Evolutionary conservation across 2,797 vertebrate genomes (phyloP).

Genomic region (Poliocrania exsul): DNA sequence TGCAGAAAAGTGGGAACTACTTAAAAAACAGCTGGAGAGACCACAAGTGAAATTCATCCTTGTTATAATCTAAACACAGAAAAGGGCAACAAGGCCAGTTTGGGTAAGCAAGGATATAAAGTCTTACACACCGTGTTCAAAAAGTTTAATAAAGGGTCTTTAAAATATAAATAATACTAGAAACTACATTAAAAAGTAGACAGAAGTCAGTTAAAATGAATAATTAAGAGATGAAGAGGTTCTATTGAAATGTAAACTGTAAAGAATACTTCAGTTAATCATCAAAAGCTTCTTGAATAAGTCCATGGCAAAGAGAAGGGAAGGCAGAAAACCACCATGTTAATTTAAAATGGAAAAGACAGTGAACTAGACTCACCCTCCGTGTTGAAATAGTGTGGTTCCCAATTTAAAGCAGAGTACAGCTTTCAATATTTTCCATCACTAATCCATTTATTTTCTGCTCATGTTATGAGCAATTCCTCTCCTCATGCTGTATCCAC

Average conservation of each 20-base stretch:
- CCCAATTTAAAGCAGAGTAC: not conserved
- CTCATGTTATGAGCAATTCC: accelerated
- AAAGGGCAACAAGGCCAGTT: constrained; percentile 28
- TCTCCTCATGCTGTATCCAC: not conserved
- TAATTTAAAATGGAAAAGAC: not conserved
- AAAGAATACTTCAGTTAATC: constrained; percentile 15
- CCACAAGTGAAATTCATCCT: constrained; percentile 67
- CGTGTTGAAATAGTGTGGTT: not conserved
- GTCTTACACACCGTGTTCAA: not conserved
- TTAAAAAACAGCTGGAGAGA: constrained; percentile 68
- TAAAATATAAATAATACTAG: constrained; percentile 43
- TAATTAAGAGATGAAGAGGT: constrained; percentile 11
- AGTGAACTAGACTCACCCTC: not conserved
- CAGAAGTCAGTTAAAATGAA: constrained; percentile 52
- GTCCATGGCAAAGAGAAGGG: not conserved
- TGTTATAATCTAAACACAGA: constrained; percentile 61
- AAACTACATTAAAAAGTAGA: constrained; percentile 41
- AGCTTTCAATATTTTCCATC: not conserved
- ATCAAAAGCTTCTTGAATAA: not conserved
- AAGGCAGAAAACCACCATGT: not conserved
- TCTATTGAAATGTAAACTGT: constrained; percentile 27
- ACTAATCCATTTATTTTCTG: not conserved
- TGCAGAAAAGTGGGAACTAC: constrained; percentile 54
- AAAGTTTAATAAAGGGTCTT: constrained; percentile 36
- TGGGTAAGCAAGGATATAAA: constrained; percentile 44